These are phyloP conservation scores for Crotalus helleri DNA, from an alignment of 2,113 vertebrate genomes.

Conservation along the genomic window DNA sequence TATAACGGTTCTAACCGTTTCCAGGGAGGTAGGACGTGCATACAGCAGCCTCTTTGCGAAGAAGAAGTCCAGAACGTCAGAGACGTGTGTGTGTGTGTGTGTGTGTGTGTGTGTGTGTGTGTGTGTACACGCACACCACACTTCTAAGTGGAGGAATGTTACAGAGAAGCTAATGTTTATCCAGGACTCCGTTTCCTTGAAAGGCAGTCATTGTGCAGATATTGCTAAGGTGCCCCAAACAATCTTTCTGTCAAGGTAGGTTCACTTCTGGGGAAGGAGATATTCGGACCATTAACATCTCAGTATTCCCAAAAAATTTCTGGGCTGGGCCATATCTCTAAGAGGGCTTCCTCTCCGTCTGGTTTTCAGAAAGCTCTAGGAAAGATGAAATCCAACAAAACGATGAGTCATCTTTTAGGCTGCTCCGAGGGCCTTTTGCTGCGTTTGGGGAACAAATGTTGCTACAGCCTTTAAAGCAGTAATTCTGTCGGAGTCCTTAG, in stretches of 20 bases:
- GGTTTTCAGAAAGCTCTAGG: background rate
- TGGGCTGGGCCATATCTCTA: background rate
- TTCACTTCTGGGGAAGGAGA: background rate
- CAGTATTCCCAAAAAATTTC: background rate
- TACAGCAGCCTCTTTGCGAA: background rate
- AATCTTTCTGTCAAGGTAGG: background rate
- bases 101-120: too few species aligned
- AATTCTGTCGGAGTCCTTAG: background rate
- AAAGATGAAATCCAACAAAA: background rate
- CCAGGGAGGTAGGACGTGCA: constrained; percentile 18
- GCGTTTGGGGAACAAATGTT: background rate
- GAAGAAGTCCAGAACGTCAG: background rate
- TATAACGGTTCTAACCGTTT: constrained; percentile 35
- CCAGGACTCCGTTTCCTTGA: background rate
- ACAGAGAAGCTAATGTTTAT: background rate
- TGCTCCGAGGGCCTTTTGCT: background rate
- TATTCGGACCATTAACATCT: background rate
- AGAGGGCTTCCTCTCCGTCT: background rate
- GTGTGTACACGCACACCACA: background rate
- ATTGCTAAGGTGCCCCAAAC: background rate
- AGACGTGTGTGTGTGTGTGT: too few species aligned
- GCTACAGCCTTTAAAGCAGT: background rate
- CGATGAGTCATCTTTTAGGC: background rate
- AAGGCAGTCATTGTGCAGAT: background rate
- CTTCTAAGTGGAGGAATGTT: background rate